phyloP scores from a whole-genome alignment of 92 coral and sea anemone species.

The Anthopleura xanthogrammica region DNA sequence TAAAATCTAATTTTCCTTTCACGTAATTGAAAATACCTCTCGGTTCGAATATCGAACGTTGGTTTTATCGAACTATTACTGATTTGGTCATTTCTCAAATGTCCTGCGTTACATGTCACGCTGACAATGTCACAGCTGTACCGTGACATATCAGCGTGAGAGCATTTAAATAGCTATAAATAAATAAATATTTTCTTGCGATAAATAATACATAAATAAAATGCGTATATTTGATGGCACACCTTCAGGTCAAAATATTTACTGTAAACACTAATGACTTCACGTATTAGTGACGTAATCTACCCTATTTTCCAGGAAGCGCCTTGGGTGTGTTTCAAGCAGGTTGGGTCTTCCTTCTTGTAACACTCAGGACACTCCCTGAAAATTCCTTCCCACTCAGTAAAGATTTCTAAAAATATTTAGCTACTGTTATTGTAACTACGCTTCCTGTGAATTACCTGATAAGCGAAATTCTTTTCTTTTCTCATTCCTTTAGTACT shows the following conservation, averaged over 20 bases:
- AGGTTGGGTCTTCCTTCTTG: neutral
- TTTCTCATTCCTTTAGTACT: neutral
- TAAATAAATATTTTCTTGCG: neutral
- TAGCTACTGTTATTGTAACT: neutral
- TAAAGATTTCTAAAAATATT: neutral
- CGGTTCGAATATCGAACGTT: constrained; percentile 16
- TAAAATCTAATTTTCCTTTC: neutral
- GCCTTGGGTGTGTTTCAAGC: neutral
- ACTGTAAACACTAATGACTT: neutral
- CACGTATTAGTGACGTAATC: neutral
- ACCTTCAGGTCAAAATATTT: neutral
- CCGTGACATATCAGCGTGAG: constrained; percentile 9
- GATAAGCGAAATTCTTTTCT: neutral
- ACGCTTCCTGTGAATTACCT: neutral
- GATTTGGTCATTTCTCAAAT: neutral
- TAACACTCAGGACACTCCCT: neutral
- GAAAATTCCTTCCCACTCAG: neutral
- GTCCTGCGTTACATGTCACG: neutral
- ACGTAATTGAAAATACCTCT: constrained; percentile 5
- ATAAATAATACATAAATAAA: neutral
- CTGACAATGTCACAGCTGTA: neutral
- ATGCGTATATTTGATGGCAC: neutral
- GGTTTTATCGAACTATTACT: neutral
- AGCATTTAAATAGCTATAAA: neutral
- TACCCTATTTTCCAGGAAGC: neutral